Evolutionary conservation across 2,888 invertebrate genomes (phyloP), one percentile per base, ranked within the genome.

Genomic region (Acrobasis repandana): DNA sequence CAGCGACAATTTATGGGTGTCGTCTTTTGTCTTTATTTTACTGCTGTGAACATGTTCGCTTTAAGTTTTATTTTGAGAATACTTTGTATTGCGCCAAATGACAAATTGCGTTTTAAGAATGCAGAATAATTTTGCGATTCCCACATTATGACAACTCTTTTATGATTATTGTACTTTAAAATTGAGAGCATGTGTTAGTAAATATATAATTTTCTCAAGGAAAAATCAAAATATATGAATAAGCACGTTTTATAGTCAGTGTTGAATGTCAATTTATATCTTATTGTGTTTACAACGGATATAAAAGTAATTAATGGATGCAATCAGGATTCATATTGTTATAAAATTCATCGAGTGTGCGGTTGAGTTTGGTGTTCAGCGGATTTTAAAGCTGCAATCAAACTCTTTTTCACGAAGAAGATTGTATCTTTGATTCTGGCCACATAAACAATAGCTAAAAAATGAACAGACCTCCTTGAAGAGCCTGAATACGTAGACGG

Each of bases 11-110:
- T 91, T 90, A 90, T 88, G 77, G 79, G 76, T 76, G 83, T 80
- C 83, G 85, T 82, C 86, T 85, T 90, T 88, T 88, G 86, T 89
- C 87, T 90, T 87, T 90, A 87, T 89, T 89, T 86, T 85, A 82
- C 77, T 79, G 78, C 77, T 70, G 74, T 78, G 83, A 85, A 86
- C 84, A 86, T 84, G 82, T 77, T 83, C 83, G 79, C 77, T 82
- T 82, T 82, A 79, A 78, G 80, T 83, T 82, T 78, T 81, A 78
- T 83, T 84, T 76, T 74, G 72, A 68, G 72, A 71, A 77, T 75
- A 76, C 76, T 70, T 75, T 79, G 77, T 78, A 79, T 79, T 75
- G 73, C 73, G 73, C 63, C 70, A 70, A 71, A 75, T 77, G 75
- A 79, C 75, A 74, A 76, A 73, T 73, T 67, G 69, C 51, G 65